phyloP scores from a whole-genome alignment of 2,113 vertebrate species.

The Callaeas wilsoni region DNA sequence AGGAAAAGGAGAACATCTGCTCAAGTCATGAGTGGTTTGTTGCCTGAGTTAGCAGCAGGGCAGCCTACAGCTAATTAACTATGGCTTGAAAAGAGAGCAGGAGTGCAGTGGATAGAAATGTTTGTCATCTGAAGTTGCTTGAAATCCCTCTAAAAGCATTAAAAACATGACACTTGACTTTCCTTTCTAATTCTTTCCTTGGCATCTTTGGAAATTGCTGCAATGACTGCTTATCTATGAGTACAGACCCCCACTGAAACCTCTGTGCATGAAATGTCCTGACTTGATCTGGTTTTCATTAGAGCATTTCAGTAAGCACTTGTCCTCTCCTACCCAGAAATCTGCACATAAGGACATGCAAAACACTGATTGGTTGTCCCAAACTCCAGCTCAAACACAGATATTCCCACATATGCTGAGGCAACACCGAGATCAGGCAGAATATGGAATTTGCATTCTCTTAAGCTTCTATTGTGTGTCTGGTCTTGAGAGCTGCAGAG shows the following conservation, averaged over 20 bases:
- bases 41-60: constrained; percentile 46
- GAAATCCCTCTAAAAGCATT: background rate
- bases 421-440: background rate
- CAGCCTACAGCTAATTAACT: constrained; percentile 46
- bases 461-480: background rate
- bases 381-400: background rate
- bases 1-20: constrained; percentile 52
- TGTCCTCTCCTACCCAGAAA: background rate
- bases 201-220: background rate
- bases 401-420: background rate
- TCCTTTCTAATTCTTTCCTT: background rate
- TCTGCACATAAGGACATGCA: background rate
- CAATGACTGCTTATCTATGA: background rate
- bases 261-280: background rate
- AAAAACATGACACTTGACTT: background rate
- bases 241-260: background rate
- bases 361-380: background rate
- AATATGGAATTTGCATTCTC: background rate
- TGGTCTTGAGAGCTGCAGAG: background rate
- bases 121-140: background rate
- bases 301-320: background rate
- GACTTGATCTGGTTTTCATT: background rate
- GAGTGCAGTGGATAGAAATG: background rate
- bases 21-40: constrained; percentile 41
- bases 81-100: background rate